Conservation (phyloP, 2,797 vertebrate species). For the Schizopygopsis malacanthus region DNA sequence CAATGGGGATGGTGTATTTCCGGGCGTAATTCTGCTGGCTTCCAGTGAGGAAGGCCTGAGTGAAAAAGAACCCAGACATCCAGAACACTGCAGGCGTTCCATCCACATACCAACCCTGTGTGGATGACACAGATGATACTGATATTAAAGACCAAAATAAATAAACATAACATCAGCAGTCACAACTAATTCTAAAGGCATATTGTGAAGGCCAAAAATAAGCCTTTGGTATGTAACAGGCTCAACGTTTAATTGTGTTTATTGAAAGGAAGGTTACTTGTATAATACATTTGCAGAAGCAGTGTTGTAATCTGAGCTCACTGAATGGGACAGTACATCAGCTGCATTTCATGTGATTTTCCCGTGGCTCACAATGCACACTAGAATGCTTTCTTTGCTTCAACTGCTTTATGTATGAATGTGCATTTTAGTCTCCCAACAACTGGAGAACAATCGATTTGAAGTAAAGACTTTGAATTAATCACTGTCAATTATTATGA, state of each 20-base stretch:
- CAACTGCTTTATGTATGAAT: background rate
- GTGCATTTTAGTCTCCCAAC: background rate
- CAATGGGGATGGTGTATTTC: conserved; percentile 87
- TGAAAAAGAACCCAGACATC: conserved; percentile 94
- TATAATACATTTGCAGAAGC: conserved; percentile 17
- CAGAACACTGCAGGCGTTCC: conserved; percentile 86
- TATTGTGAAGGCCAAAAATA: background rate
- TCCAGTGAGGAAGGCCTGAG: conserved; percentile 90
- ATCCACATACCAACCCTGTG: conserved; percentile 85
- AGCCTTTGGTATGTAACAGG: background rate
- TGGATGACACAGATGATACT: conserved; percentile 9
- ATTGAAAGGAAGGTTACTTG: conserved; percentile 8
- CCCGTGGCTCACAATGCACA: conserved; percentile 36
- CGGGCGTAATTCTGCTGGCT: conserved; percentile 91
- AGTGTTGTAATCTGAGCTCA: conserved; percentile 12
- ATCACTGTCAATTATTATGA: background rate
- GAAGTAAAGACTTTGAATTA: background rate
- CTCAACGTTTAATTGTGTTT: background rate
- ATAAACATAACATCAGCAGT: conserved; percentile 19
- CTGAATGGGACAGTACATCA: conserved; percentile 32
- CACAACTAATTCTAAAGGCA: conserved; percentile 14
- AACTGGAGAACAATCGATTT: background rate
- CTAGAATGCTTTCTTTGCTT: conserved; percentile 17
- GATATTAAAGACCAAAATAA: conserved; percentile 16
- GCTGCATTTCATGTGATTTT: conserved; percentile 59